phyloP scores from a whole-genome alignment of 2,797 vertebrate species.

The Leuciscus waleckii region DNA sequence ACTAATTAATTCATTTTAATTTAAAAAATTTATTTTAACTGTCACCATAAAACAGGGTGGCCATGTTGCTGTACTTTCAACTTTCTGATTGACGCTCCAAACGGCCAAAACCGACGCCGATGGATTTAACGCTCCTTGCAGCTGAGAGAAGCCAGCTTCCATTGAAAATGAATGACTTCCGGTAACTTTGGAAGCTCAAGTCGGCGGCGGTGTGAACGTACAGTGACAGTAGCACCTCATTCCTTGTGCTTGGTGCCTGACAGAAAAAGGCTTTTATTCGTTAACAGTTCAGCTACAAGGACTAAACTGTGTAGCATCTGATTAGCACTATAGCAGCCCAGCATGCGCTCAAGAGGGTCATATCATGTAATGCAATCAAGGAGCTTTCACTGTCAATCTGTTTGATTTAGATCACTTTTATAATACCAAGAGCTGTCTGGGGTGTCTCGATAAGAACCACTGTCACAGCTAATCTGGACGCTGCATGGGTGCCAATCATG shows the following conservation, averaged over 20 bases:
- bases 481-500: not conserved
- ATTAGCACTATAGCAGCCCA: conserved; percentile 66
- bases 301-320: conserved; percentile 66
- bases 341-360: conserved; percentile 66
- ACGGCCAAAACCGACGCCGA: too few relatives aligned
- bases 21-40: conserved; percentile 50
- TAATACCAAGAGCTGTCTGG: conserved; percentile 63
- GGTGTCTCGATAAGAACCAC: conserved; percentile 64
- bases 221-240: conserved; percentile 56
- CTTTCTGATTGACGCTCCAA: too few relatives aligned
- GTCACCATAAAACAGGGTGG: conserved; percentile 49
- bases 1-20: not conserved
- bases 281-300: conserved; percentile 66
- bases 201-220: too few relatives aligned
- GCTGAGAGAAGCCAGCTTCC: too few relatives aligned
- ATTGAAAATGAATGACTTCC: too few relatives aligned
- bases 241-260: conserved; percentile 49
- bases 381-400: conserved; percentile 69
- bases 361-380: conserved; percentile 75
- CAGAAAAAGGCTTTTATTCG: conserved; percentile 60
- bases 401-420: conserved; percentile 62
- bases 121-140: too few relatives aligned
- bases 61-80: conserved; percentile 25
- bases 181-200: too few relatives aligned
- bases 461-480: conserved; percentile 12